These are phyloP conservation scores for Knipowitschia caucasica DNA, from an alignment of 2,797 vertebrate species.

Conservation along the genomic window DNA sequence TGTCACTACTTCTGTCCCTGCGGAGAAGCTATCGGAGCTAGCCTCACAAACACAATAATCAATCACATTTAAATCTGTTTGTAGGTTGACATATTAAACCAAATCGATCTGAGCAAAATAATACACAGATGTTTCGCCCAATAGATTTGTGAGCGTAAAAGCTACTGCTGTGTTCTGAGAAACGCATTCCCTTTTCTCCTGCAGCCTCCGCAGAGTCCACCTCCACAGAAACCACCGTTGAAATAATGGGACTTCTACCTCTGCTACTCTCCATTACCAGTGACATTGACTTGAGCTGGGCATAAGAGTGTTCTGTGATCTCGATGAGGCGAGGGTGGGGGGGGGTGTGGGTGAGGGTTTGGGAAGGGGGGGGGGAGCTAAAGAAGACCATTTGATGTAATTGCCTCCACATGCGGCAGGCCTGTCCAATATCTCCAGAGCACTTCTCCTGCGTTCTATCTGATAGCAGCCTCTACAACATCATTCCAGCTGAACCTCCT, in stretches of 20 bases:
- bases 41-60: too few species aligned
- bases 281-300: slow-evolving; percentile 22
- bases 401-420: slow-evolving; percentile 65
- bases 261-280: slow-evolving; percentile 34
- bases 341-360: slow-evolving; percentile 47
- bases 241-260: slow-evolving; percentile 43
- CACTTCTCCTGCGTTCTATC: slow-evolving; percentile 49
- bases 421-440: slow-evolving; percentile 42
- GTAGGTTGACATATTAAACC: too few species aligned
- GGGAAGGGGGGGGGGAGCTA: slow-evolving; percentile 48
- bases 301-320: slow-evolving; percentile 57
- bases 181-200: too few species aligned
- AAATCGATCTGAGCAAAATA: too few species aligned
- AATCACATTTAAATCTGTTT: too few species aligned
- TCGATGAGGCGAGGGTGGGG: slow-evolving; percentile 52
- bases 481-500: slow-evolving; percentile 39
- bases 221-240: slow-evolving; percentile 38
- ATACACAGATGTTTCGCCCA: too few species aligned
- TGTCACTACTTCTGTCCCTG: too few species aligned
- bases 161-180: too few species aligned
- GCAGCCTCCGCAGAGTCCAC: slow-evolving; percentile 35
- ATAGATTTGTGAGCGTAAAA: too few species aligned
- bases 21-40: too few species aligned
- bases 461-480: slow-evolving; percentile 52
- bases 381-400: slow-evolving; percentile 67